Percentiles rank a stretch among this genome's conserved stretches.
Evolutionary conservation across 2,113 vertebrate genomes (phyloP).

Genomic region (Montifringilla adamsi): DNA sequence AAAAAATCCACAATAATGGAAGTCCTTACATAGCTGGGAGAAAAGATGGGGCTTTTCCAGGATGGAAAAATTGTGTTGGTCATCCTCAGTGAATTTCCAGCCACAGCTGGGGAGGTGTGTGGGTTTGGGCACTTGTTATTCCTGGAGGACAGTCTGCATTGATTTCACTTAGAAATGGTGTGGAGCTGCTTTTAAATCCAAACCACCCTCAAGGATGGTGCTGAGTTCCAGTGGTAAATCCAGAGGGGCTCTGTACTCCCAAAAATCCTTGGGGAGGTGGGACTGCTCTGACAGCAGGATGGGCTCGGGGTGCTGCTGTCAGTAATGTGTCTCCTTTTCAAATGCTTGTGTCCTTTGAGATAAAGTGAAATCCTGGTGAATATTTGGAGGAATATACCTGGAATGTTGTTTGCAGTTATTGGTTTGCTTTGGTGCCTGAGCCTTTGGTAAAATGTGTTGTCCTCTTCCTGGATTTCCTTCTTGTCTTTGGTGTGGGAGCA

Average conservation of each 20-base stretch:
- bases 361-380: not conserved
- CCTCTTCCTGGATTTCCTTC: conserved; percentile 19
- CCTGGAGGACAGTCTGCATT: not conserved
- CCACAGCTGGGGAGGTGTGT: not conserved
- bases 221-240: not conserved
- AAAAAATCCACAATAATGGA: fast-evolving
- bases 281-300: not conserved
- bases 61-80: not conserved
- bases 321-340: not conserved
- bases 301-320: not conserved
- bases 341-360: not conserved
- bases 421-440: conserved; percentile 49
- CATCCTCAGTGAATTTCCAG: not conserved
- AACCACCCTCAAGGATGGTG: not conserved
- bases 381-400: conserved; percentile 54
- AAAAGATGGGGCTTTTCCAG: not conserved
- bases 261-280: not conserved
- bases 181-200: not conserved
- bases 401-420: conserved; percentile 43
- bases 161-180: not conserved
- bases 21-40: not conserved
- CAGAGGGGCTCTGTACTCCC: not conserved
- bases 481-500: conserved; percentile 34
- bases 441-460: conserved; percentile 58
- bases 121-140: not conserved